Evolutionary conservation across 2,113 vertebrate species (phyloP).

Genomic region (Oryzias curvinotus): DNA sequence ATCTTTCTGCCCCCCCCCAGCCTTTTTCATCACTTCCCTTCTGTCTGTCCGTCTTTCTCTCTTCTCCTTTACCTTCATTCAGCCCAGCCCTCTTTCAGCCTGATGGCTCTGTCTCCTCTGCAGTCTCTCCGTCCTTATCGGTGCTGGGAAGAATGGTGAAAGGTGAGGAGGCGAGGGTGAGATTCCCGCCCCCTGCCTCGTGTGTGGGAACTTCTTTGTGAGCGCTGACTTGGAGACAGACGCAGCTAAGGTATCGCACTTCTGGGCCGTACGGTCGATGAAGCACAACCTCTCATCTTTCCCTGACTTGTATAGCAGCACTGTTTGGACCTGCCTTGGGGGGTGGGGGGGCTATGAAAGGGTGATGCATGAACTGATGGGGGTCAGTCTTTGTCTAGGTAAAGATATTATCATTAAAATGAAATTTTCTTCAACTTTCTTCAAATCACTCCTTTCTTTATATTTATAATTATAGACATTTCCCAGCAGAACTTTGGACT

Average conservation of each 20-base stretch:
- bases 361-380: conserved; percentile 44
- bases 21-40: conserved; percentile 23
- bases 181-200: conserved; percentile 66
- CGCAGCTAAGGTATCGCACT: conserved; percentile 51
- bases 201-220: conserved; percentile 74
- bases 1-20: conserved; percentile 22
- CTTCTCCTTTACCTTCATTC: conserved; percentile 43
- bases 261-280: conserved; percentile 47
- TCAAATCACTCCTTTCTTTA: background rate
- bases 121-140: conserved; percentile 58
- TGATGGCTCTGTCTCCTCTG: conserved; percentile 27
- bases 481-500: too few species aligned
- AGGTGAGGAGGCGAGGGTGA: conserved; percentile 60
- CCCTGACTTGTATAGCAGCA: conserved; percentile 54
- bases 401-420: conserved; percentile 20
- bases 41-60: conserved; percentile 24
- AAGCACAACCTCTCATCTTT: conserved; percentile 68
- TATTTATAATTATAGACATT: too few species aligned
- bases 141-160: conserved; percentile 64
- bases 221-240: conserved; percentile 24
- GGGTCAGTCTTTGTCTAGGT: background rate
- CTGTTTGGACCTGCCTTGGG: conserved; percentile 28
- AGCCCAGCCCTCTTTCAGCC: conserved; percentile 39
- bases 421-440: background rate
- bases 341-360: background rate